Conservation (phyloP, 2,888 invertebrate genomes). For the Thecophora atra region DNA sequence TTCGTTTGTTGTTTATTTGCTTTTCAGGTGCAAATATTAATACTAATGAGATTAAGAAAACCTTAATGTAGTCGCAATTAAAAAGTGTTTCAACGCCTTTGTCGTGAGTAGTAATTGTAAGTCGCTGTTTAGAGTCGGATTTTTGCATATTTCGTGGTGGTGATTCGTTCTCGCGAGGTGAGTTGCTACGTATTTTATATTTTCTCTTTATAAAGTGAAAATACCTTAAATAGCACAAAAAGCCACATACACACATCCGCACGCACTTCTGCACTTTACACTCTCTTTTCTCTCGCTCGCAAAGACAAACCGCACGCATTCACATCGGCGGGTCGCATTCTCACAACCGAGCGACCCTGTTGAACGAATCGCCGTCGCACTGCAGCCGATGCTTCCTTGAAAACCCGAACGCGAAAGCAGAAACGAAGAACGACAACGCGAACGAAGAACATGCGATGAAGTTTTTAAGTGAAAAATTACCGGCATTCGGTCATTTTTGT, state of each 20-base stretch:
- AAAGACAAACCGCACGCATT: conserved; percentile 2
- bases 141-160: too few species aligned
- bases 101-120: too few species aligned
- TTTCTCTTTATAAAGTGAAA: conserved; percentile 5
- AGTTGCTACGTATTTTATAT: too few species aligned
- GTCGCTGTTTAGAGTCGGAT: too few species aligned
- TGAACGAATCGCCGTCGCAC: too few species aligned
- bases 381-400: background rate
- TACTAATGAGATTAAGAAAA: too few species aligned
- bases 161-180: too few species aligned
- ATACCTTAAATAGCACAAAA: conserved; percentile 16
- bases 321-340: background rate
- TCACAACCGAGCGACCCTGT: too few species aligned
- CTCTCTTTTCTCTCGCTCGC: background rate
- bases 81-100: too few species aligned
- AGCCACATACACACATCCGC: background rate
- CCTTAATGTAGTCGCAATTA: too few species aligned
- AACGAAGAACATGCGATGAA: conserved; percentile 12
- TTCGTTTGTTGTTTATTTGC: background rate
- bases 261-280: background rate
- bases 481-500: conserved; percentile 33
- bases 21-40: too few species aligned
- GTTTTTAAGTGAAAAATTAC: conserved; percentile 39
- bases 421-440: background rate
- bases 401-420: background rate